Conservation (phyloP, 2,113 vertebrate genomes). For the Forbesichthys papilliferus region DNA sequence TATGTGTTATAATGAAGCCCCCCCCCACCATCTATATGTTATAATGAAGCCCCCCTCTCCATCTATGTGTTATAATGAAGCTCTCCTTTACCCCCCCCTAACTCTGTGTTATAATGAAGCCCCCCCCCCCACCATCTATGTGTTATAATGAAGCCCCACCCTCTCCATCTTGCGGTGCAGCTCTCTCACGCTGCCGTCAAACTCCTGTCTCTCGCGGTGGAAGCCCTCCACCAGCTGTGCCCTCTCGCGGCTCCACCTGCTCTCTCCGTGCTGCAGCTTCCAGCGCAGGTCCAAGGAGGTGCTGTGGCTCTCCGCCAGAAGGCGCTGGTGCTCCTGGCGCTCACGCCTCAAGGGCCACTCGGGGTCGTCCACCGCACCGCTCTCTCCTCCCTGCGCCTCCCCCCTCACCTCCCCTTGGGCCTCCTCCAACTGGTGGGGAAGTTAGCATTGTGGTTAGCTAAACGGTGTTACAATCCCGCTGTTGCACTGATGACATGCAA, state of each 20-base stretch:
- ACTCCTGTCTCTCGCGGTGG: slow-evolving; percentile 84
- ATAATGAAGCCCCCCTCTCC: too few species aligned
- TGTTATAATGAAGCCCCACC: slow-evolving; percentile 62
- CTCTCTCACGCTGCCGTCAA: slow-evolving; percentile 85
- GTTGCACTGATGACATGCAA: too few species aligned
- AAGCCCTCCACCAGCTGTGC: slow-evolving; percentile 85
- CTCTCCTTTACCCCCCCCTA: too few species aligned
- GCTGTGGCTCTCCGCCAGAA: slow-evolving; percentile 87
- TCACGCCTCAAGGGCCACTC: slow-evolving; percentile 75
- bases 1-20: slow-evolving; percentile 5
- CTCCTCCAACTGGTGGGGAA: slow-evolving; percentile 44
- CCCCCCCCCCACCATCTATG: slow-evolving; percentile 3
- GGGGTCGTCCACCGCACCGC: slow-evolving; percentile 36
- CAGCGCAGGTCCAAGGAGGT: slow-evolving; percentile 88
- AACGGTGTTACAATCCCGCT: not conserved
- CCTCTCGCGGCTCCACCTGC: slow-evolving; percentile 88
- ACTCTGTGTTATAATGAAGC: too few species aligned
- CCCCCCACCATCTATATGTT: slow-evolving; percentile 68
- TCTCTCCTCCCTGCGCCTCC: slow-evolving; percentile 48
- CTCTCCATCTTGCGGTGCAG: slow-evolving; percentile 85
- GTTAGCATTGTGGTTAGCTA: not conserved
- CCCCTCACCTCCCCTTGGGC: slow-evolving; percentile 16
- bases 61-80: too few species aligned
- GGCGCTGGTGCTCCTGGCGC: slow-evolving; percentile 86
- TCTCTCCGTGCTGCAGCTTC: slow-evolving; percentile 91